Base-by-base conservation (phyloP, 2,797 vertebrate species). In the Euphonia xanthogaster region DNA sequence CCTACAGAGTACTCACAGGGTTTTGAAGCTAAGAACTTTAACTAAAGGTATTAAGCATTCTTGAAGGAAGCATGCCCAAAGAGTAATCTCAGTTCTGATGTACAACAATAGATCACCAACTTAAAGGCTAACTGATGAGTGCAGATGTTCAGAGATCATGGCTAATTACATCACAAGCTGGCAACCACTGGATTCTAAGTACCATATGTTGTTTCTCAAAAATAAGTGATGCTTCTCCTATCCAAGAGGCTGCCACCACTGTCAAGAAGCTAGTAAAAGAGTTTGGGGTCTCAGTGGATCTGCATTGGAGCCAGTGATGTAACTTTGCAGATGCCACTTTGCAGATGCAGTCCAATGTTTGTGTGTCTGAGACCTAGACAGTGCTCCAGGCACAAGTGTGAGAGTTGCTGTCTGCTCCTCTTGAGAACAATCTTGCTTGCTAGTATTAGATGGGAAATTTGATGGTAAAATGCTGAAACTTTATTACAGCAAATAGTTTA, bases 101-200 rank as follows among this genome's bases (percentile, higher is more conserved):
- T 21, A 84, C 70, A 95, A 96, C 95, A 96, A 96, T 94, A 94
- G 95, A 92, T 91, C 87, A 83, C 86, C 81, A 94, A 93, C 73
- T 89, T 94, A 91, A 95, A 93, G 93, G 91, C 87, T 95, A 96
- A 78, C 91, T 84, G 94, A 91, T 88, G 82, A 88, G 44, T 95
- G 58, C 93, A 96, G 85, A 95, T 96, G 93, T 96, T 95, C 95
- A 82, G 91, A 74, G 93, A 95, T 96, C 92, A 66, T 84, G 82
- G 82, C 89, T 96, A 96, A 96, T 96, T 96, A 91, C 89, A 96
- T 94, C 96, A 96, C 91, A 96, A 96, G 73, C 93, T 95, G 96
- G 79, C 91, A 97, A 88, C 86, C 93, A 88, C 94, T 96, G 96
- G 94, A 93, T 94, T 95, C 91, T 90, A 86, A 92, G 92, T 93